Evolutionary conservation across 2,888 invertebrate species (phyloP).

Genomic region (Brachyptera putata): DNA sequence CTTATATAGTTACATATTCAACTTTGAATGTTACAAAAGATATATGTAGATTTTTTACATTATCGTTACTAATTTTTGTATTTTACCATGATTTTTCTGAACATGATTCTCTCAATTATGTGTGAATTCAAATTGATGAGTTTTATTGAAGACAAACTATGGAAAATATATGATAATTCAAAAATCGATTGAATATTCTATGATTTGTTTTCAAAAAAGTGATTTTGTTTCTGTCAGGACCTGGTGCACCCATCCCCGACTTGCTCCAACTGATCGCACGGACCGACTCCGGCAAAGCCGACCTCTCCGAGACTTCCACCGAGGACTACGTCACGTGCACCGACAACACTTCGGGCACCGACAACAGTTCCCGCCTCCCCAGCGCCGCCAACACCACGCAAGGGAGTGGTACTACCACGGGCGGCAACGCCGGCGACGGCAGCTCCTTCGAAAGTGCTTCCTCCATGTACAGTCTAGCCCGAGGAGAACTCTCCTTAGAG

Average conservation of each 20-base stretch:
- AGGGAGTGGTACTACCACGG: constrained; percentile 22
- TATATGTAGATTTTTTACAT: no score
- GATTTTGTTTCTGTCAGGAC: no score
- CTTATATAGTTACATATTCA: no score
- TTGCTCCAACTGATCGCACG: constrained; percentile 52
- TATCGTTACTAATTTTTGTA: no score
- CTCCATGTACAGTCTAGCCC: constrained; percentile 71
- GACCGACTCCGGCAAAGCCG: constrained; percentile 58
- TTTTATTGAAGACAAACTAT: no score
- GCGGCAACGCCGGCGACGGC: constrained; percentile 51
- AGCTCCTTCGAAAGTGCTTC: constrained; percentile 87
- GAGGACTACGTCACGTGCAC: constrained; percentile 88
- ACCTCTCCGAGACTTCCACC: constrained; percentile 83
- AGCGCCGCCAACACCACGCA: constrained; percentile 27
- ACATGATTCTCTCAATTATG: no score
- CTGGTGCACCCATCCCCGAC: constrained; percentile 7
- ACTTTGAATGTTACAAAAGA: no score
- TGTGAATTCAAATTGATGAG: no score
- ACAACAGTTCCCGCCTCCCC: constrained; percentile 36
- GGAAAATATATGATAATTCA: no score
- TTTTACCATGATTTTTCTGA: no score
- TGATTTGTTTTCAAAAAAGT: no score
- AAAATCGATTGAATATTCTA: no score
- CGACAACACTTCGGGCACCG: constrained; percentile 38
- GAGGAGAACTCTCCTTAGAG: constrained; percentile 48